Conservation (phyloP, 2,888 invertebrate species). For the Coelinius sp. region DNA sequence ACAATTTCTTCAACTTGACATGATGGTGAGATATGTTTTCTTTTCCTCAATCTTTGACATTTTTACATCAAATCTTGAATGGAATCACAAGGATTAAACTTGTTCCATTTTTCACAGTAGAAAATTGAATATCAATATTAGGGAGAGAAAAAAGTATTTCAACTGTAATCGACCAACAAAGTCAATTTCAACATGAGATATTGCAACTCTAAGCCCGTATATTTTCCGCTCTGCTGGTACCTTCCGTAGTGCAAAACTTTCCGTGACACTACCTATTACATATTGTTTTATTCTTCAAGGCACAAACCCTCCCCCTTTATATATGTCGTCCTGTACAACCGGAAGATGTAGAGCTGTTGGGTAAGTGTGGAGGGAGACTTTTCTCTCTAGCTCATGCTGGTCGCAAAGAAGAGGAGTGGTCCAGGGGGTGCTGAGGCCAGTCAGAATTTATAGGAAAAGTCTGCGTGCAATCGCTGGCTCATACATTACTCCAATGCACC, state of each 20-base stretch:
- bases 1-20: conserved; percentile 5
- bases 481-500: conserved; percentile 51
- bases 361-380: conserved; percentile 7
- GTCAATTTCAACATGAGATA: not conserved
- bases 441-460: conserved; percentile 58
- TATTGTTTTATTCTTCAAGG: conserved; percentile 22
- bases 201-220: conserved; percentile 15
- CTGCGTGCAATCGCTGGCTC: conserved; percentile 58
- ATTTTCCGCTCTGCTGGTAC: conserved; percentile 38
- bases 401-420: conserved; percentile 32
- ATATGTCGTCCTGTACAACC: conserved; percentile 8
- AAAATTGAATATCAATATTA: not conserved
- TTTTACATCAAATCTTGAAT: not conserved
- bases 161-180: not conserved
- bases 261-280: conserved; percentile 11
- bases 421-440: conserved; percentile 44
- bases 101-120: no score
- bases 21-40: not conserved
- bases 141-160: not conserved
- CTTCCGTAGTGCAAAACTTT: conserved; percentile 29
- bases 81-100: no score
- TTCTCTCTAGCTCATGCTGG: conserved; percentile 5
- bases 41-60: not conserved
- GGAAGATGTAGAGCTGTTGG: conserved; percentile 17
- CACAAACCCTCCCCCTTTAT: not conserved